Conservation (phyloP, 2,888 invertebrate genomes). For the Acleris cristana region DNA sequence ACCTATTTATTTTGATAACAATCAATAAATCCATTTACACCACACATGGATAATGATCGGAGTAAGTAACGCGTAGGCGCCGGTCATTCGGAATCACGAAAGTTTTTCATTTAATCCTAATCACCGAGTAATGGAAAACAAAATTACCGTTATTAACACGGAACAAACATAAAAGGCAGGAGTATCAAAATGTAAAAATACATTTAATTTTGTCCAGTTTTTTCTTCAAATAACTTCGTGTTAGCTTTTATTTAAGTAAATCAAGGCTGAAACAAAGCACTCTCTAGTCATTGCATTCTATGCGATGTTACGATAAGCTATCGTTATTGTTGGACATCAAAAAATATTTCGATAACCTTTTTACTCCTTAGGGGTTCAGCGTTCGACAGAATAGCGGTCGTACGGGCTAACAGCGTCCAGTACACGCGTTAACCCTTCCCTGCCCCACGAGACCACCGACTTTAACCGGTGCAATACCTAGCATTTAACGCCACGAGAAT, state of each 20-base stretch:
- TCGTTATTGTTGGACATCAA: conserved; percentile 61
- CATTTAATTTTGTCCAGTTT: no score
- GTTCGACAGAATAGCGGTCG: conserved; percentile 59
- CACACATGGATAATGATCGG: conserved; percentile 9
- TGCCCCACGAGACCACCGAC: conserved; percentile 43
- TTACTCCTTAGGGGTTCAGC: conserved; percentile 56
- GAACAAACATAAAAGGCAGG: conserved; percentile 8
- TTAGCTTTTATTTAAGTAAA: not conserved
- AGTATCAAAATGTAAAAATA: not conserved
- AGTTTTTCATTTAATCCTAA: conserved; percentile 22
- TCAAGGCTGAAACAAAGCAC: conserved; percentile 18
- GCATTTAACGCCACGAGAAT: conserved; percentile 6
- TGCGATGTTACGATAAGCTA: conserved; percentile 40
- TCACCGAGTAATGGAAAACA: conserved; percentile 31
- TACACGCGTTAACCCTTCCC: conserved; percentile 66
- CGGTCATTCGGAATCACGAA: conserved; percentile 18
- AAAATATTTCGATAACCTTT: conserved; percentile 68
- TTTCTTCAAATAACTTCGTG: not conserved
- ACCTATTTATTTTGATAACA: conserved; percentile 8
- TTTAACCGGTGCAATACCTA: conserved; percentile 24
- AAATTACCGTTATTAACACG: conserved; percentile 35
- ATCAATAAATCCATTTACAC: conserved; percentile 34
- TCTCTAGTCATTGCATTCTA: conserved; percentile 27
- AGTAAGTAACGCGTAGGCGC: not conserved
- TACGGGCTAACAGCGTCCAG: conserved; percentile 61